phyloP scores from a whole-genome alignment of 2,113 vertebrate genomes.

The Barnardius zonarius region DNA sequence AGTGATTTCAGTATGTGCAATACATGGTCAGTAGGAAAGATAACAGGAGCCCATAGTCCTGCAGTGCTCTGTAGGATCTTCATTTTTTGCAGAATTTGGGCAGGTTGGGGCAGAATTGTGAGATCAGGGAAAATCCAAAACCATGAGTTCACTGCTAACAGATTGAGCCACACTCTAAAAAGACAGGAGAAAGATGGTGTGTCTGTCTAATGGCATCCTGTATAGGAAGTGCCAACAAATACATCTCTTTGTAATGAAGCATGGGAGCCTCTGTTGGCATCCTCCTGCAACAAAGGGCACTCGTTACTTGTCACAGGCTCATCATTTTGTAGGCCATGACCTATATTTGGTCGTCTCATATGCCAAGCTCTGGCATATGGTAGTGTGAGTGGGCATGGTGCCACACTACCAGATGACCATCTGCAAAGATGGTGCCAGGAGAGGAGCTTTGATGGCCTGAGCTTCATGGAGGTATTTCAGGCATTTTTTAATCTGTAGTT shows the following conservation, averaged over 20 bases:
- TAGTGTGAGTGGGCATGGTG: background rate
- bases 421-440: background rate
- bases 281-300: background rate
- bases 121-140: background rate
- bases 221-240: background rate
- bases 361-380: background rate
- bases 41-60: background rate
- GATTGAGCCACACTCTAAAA: background rate
- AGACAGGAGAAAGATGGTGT: background rate
- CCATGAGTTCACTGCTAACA: background rate
- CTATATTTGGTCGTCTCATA: background rate
- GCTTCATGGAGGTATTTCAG: background rate
- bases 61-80: background rate
- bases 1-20: background rate
- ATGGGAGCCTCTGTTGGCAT: background rate
- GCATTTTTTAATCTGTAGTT: background rate
- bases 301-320: background rate
- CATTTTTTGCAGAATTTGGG: background rate
- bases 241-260: background rate
- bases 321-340: constrained; percentile 7
- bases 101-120: background rate
- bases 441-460: background rate
- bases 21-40: background rate
- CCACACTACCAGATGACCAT: background rate
- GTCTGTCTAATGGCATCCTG: background rate